A percentile compares a stretch with the other conserved stretches of the same genome.
These are phyloP conservation scores for Archilochus colubris DNA, from an alignment of 2,113 vertebrate genomes.

Conservation along the genomic window DNA sequence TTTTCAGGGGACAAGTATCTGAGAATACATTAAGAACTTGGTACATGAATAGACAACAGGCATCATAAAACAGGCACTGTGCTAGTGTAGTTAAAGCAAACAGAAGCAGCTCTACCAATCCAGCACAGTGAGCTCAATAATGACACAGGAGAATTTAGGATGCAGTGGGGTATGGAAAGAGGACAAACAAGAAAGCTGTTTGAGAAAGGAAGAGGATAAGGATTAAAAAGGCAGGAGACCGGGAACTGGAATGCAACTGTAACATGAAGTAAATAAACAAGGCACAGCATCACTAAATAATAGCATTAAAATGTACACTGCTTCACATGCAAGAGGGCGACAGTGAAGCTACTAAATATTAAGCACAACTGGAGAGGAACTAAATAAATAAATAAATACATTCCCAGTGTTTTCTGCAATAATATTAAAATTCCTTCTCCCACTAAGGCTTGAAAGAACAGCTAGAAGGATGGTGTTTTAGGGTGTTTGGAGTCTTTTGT, in stretches of 20 bases:
- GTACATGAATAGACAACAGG: background rate
- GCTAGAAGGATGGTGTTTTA: background rate
- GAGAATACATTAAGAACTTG: background rate
- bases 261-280: background rate
- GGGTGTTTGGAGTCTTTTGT: background rate
- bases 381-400: background rate
- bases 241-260: background rate
- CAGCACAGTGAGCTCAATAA: background rate
- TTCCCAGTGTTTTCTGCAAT: background rate
- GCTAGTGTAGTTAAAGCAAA: background rate
- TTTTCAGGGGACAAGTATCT: background rate
- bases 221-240: background rate
- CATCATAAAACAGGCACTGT: background rate
- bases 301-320: background rate
- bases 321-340: background rate
- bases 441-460: background rate
- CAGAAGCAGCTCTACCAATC: background rate
- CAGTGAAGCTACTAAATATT: background rate
- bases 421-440: background rate
- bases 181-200: background rate
- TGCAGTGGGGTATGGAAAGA: background rate
- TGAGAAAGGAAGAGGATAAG: background rate
- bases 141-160: slow-evolving; percentile 8
- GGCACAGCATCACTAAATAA: background rate
- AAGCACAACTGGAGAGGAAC: background rate